Conservation (phyloP, 2,797 vertebrate species). For the Notamacropus eugenii region DNA sequence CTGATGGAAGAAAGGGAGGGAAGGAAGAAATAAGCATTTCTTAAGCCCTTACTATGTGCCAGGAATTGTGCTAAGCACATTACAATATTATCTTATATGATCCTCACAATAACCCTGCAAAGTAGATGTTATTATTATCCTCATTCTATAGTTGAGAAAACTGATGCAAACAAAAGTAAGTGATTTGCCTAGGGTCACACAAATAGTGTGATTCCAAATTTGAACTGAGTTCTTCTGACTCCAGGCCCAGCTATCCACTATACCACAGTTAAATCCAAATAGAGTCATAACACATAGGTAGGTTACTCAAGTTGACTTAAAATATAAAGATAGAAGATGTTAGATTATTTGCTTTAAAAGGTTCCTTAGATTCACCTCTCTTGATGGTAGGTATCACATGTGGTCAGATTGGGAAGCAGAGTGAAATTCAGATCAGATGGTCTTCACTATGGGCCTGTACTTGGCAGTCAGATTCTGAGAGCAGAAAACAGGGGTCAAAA, state of each 20-base stretch:
- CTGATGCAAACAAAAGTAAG: background rate
- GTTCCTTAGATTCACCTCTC: background rate
- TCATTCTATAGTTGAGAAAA: background rate
- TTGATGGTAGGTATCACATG: background rate
- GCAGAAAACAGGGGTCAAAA: background rate
- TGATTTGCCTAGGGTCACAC: background rate
- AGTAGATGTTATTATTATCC: background rate
- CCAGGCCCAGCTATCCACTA: background rate
- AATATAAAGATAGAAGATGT: background rate
- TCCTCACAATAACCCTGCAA: background rate
- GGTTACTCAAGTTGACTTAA: background rate
- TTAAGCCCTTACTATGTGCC: background rate
- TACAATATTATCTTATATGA: background rate
- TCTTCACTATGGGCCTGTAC: background rate
- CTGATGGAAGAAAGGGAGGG: no score
- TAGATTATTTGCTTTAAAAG: background rate
- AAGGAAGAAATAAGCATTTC: background rate
- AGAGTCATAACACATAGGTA: background rate
- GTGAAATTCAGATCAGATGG: background rate
- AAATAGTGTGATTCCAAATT: background rate
- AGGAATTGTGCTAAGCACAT: background rate
- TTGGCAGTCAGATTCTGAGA: background rate
- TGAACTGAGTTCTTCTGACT: background rate
- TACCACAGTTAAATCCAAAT: background rate
- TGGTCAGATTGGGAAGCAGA: background rate